Evolutionary conservation across 1,140 invertebrate genomes (phyloP).

Genomic region (Leptinotarsa defecta): DNA sequence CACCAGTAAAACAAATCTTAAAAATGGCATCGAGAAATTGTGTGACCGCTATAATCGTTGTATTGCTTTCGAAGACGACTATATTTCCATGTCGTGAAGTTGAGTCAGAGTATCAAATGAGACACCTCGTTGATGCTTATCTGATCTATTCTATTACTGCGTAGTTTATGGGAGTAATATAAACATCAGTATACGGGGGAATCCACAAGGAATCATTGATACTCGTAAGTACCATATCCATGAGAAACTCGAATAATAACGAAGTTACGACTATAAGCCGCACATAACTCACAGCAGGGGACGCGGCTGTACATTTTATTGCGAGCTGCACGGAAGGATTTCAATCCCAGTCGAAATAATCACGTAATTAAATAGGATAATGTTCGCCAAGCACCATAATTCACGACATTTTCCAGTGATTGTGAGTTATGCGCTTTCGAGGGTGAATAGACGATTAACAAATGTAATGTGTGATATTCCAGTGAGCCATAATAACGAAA

Average conservation of each 20-base stretch:
- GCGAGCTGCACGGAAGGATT: slow-evolving; percentile 30
- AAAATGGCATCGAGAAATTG: no score
- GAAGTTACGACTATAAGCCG: slow-evolving; percentile 28
- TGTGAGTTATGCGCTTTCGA: not conserved
- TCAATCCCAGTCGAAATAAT: slow-evolving; percentile 33
- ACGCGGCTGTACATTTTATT: slow-evolving; percentile 29
- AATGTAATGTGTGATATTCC: not conserved
- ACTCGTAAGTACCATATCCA: slow-evolving; percentile 3
- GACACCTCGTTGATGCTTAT: no score
- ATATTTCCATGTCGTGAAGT: no score
- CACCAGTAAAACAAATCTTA: no score
- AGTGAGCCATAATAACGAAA: no score
- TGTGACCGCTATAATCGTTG: no score
- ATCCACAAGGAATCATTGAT: not conserved
- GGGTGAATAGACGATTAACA: not conserved
- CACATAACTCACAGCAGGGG: slow-evolving; percentile 19
- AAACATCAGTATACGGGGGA: not conserved
- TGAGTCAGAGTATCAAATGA: no score
- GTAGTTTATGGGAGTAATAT: not conserved
- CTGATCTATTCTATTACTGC: no score
- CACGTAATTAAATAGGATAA: slow-evolving; percentile 36
- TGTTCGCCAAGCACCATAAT: slow-evolving; percentile 25
- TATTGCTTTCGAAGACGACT: no score
- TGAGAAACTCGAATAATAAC: slow-evolving; percentile 26
- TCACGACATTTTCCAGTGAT: slow-evolving; percentile 12